phyloP scores from a whole-genome alignment of 2,113 vertebrate genomes.

The Bombycilla garrulus region DNA sequence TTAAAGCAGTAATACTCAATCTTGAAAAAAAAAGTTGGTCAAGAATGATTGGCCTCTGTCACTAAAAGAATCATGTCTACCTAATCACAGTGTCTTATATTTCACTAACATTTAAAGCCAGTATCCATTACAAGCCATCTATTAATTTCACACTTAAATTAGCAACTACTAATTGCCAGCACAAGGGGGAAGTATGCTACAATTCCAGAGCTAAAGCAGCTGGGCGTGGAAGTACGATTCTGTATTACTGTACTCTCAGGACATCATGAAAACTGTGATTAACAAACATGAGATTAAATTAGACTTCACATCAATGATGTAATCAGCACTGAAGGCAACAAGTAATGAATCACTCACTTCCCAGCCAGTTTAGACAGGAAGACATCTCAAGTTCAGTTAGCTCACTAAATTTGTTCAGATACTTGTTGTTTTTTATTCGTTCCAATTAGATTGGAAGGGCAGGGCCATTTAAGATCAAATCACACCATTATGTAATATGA shows the following conservation, averaged over 20 bases:
- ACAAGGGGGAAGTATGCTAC: constrained; percentile 59
- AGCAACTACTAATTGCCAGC: constrained; percentile 62
- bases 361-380: constrained; percentile 30
- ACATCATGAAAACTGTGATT: neutral
- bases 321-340: neutral
- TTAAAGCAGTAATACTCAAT: neutral
- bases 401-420: neutral
- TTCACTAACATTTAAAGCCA: neutral
- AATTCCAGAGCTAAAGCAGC: constrained; percentile 19
- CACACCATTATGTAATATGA: neutral
- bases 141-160: constrained; percentile 24
- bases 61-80: neutral
- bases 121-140: neutral
- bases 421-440: neutral
- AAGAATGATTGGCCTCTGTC: neutral
- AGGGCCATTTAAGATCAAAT: neutral
- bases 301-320: neutral
- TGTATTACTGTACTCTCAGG: neutral
- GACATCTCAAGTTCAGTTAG: neutral
- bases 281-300: constrained; percentile 23
- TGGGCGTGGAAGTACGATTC: neutral
- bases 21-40: neutral
- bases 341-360: constrained; percentile 24
- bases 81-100: neutral
- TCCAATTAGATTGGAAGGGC: neutral